Evolutionary conservation across 2,888 invertebrate genomes (phyloP), one percentile per base, ranked within the genome.

Genomic region (Drosophila robusta): DNA sequence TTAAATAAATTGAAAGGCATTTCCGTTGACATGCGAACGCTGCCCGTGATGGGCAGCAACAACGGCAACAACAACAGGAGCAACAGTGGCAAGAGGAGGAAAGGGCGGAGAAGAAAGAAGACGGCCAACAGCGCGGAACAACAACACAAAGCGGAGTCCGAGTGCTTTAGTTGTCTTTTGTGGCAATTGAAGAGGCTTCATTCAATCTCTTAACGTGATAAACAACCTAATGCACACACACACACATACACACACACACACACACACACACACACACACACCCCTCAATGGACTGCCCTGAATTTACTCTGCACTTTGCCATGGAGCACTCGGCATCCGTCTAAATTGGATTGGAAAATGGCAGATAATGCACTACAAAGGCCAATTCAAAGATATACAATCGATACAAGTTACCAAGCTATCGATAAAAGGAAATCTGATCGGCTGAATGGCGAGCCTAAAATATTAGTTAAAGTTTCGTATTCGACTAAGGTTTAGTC

Each of bases 161-260:
- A 75, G 75, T 75, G 62, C 58, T 52, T 75, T 18, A 58, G 80
- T 75, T 87, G 64, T 78, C 72, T 75, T 81, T 72, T 81, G 75
- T 68, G 64, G 63, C 63, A 36, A 61, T 68, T 70, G 45, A 63
- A 70, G 54, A 57, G 66, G 70, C 49, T 60, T 42, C 61, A 75
- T 77, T 79, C 82, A 74, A 80, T 86, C 78, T 86, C 58, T 83
- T 74, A 88, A 80, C 89, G 57, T 80, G 87, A 86, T 83, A 86
- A 83, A 77, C 74, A 77, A 70, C 74, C 78, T 88, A 83, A 83
- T 86, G 87, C 61, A 69, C 57, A 60, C 55, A 44, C 29, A 42
- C 14, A 52, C 39, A 51, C 61, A 52, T 39, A 49, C n/a, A 58
- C 36, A 47, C 36, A 36, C 14, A 34, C 39, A 29, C 46, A 24